A percentile compares a stretch with the other conserved stretches of the same genome.
Evolutionary conservation across 2,113 vertebrate species (phyloP).

Genomic region (Syngnathus typhle): DNA sequence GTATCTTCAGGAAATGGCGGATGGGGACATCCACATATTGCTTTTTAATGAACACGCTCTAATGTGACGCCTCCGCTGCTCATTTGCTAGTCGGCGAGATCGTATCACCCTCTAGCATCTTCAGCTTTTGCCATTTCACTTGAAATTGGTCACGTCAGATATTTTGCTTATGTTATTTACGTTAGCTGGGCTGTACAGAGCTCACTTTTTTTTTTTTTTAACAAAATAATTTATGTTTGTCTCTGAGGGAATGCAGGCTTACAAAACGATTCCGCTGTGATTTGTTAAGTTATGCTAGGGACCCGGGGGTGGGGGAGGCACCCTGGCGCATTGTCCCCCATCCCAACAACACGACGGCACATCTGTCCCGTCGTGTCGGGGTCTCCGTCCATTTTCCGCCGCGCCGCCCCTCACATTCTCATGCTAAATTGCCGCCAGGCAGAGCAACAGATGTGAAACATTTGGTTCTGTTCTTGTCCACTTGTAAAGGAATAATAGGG

Average conservation of each 20-base stretch:
- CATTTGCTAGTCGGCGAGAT: conserved; percentile 26
- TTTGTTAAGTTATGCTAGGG: conserved; percentile 65
- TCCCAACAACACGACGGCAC: conserved; percentile 65
- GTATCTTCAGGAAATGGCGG: conserved; percentile 59
- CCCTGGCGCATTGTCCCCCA: conserved; percentile 63
- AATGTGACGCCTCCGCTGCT: conserved; percentile 39
- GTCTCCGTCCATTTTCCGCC: conserved; percentile 68
- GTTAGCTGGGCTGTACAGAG: background rate
- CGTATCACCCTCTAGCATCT: conserved; percentile 23
- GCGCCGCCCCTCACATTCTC: conserved; percentile 77
- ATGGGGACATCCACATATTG: conserved; percentile 53
- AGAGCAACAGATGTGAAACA: conserved; percentile 91
- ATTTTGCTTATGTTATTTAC: background rate
- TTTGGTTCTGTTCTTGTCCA: conserved; percentile 86
- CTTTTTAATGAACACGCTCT: conserved; percentile 63
- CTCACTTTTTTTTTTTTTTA: background rate
- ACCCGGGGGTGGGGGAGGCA: background rate
- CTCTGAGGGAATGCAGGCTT: conserved; percentile 41
- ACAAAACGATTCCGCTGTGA: conserved; percentile 59
- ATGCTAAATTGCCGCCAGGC: conserved; percentile 81
- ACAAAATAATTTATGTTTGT: background rate
- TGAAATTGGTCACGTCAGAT: background rate
- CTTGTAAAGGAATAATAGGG: conserved; percentile 89
- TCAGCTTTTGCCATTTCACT: conserved; percentile 17
- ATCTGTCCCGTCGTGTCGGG: conserved; percentile 77